Evolutionary conservation across 2,113 vertebrate species (phyloP).

Genomic region (Genyomyrus donnyi): DNA sequence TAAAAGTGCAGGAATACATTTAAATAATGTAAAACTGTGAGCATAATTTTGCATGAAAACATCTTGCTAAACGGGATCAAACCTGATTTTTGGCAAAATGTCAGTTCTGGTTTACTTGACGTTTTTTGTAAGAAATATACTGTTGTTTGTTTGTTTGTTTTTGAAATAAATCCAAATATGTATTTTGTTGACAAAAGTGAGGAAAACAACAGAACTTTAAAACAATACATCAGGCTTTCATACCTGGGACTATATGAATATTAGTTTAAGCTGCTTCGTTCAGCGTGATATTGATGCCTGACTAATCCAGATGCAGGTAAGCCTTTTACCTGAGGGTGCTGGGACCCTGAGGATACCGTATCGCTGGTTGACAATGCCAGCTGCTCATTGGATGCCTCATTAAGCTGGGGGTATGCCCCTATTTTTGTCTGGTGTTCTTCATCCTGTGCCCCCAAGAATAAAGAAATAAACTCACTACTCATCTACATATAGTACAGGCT

Average conservation of each 20-base stretch:
- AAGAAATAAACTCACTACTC: neutral
- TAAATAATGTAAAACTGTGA: neutral
- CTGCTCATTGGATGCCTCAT: constrained; percentile 14
- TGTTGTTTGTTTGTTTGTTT: neutral
- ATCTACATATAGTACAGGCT: neutral
- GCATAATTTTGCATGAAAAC: neutral
- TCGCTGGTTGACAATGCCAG: constrained; percentile 15
- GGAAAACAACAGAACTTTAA: neutral
- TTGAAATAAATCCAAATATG: neutral
- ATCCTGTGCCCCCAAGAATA: constrained; percentile 20
- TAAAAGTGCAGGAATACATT: neutral
- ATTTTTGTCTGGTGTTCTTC: constrained; percentile 18
- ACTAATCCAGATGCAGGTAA: neutral
- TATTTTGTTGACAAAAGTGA: neutral
- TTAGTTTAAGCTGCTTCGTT: neutral
- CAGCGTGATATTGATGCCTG: neutral
- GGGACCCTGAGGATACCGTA: constrained; percentile 25
- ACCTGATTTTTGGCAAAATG: neutral
- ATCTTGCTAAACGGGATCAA: neutral
- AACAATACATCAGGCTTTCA: neutral
- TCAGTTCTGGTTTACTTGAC: neutral
- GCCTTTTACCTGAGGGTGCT: constrained; percentile 37
- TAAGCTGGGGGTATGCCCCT: constrained; percentile 14
- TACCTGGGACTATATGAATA: neutral
- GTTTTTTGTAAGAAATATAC: neutral